Conservation (phyloP, 2,888 invertebrate species). For the Hofmannophila pseudospretella region DNA sequence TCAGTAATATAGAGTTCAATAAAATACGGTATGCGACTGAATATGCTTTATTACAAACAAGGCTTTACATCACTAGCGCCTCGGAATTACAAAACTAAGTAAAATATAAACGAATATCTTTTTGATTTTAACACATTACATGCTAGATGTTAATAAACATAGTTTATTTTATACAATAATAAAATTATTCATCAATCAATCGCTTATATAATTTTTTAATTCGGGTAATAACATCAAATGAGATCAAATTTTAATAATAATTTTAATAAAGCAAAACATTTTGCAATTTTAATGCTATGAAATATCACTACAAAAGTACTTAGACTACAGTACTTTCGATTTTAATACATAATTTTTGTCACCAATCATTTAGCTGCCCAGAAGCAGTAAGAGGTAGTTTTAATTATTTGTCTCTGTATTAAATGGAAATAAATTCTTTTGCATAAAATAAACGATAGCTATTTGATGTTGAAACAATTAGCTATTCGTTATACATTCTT, state of each 20-base stretch:
- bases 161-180: conserved; percentile 23
- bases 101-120: conserved; percentile 31
- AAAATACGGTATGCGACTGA: conserved; percentile 67
- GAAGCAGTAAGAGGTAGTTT: background rate
- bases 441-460: background rate
- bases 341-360: background rate
- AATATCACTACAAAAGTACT: conserved; percentile 3
- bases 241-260: conserved; percentile 35
- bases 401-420: background rate
- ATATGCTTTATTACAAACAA: conserved; percentile 73
- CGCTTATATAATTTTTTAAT: conserved; percentile 26
- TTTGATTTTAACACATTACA: conserved; percentile 24
- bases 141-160: conserved; percentile 28
- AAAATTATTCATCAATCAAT: conserved; percentile 20
- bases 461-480: no score
- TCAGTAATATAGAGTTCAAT: conserved; percentile 42
- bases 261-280: conserved; percentile 19
- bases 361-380: background rate
- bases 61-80: conserved; percentile 63
- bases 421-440: background rate
- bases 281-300: conserved; percentile 4
- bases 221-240: conserved; percentile 31
- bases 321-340: background rate
- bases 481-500: background rate
- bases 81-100: conserved; percentile 60